Conservation (phyloP, 2,113 vertebrate species). For the Peromyscus leucopus region DNA sequence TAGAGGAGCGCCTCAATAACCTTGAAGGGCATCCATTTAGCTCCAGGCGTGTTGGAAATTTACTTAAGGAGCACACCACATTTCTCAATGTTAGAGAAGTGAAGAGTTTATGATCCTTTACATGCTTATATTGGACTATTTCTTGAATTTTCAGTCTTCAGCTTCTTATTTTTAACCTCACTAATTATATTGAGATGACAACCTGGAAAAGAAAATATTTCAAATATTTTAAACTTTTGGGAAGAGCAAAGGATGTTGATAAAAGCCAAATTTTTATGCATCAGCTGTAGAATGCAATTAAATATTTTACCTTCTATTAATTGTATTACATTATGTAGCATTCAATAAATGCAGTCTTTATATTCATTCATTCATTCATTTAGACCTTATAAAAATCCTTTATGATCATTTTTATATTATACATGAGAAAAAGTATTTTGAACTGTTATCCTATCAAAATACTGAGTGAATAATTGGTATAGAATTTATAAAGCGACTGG, state of each 20-base stretch:
- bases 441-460: neutral
- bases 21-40: constrained; percentile 37
- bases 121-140: neutral
- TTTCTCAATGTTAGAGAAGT: constrained; percentile 30
- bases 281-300: neutral
- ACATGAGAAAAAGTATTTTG: neutral
- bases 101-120: neutral
- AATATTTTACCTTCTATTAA: neutral
- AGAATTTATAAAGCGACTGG: neutral
- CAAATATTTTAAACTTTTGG: neutral
- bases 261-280: neutral
- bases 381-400: neutral
- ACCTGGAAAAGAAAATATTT: neutral
- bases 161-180: neutral
- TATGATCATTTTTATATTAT: neutral
- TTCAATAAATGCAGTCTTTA: neutral
- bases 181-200: neutral
- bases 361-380: neutral
- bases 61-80: constrained; percentile 6
- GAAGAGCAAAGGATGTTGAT: neutral
- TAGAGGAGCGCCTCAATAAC: neutral
- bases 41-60: constrained; percentile 34
- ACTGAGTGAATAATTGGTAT: neutral
- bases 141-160: neutral
- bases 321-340: neutral